These are phyloP conservation scores for Biston betularia DNA, from an alignment of 2,888 invertebrate genomes.

Conservation along the genomic window DNA sequence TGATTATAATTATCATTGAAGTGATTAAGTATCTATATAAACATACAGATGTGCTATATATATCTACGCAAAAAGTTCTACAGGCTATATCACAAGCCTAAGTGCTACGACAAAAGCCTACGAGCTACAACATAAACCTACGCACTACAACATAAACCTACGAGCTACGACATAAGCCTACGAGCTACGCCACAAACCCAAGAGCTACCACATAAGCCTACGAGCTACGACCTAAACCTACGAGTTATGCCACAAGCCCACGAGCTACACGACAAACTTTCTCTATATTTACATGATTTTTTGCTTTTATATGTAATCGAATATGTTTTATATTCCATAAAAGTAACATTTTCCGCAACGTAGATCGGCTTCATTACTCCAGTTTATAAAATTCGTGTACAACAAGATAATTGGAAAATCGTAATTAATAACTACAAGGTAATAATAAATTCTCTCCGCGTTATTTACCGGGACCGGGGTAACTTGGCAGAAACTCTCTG, in stretches of 20 bases:
- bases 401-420: constrained; percentile 20
- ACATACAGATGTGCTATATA: no score
- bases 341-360: constrained; percentile 1
- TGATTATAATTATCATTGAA: no score
- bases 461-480: constrained; percentile 29
- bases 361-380: not conserved
- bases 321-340: not conserved
- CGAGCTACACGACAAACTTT: no score
- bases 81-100: not conserved
- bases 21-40: no score
- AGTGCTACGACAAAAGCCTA: not conserved
- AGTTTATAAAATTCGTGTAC: constrained; percentile 6
- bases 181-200: not conserved
- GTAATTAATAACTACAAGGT: constrained; percentile 21
- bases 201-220: no score
- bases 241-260: not conserved
- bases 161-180: not conserved
- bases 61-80: no score
- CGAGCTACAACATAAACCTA: not conserved
- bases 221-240: not conserved
- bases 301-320: not conserved
- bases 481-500: constrained; percentile 13
- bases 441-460: constrained; percentile 30
- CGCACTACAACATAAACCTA: not conserved
- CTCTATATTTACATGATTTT: no score